Evolutionary conservation across 2,888 invertebrate species (phyloP).

Genomic region (Lathronympha strigana): DNA sequence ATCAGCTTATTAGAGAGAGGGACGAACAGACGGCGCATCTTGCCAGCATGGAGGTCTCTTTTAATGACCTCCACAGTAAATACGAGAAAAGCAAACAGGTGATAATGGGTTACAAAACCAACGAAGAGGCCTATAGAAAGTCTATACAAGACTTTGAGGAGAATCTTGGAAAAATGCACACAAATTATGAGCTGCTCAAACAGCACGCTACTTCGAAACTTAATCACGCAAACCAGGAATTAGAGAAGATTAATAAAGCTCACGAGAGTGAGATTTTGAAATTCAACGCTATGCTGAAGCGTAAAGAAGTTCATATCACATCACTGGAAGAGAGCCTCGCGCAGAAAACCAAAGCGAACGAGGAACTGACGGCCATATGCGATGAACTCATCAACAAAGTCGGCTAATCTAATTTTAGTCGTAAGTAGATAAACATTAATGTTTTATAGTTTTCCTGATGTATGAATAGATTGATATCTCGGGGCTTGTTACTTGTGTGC

Average conservation of each 20-base stretch:
- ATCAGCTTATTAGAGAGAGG: slow-evolving; percentile 82
- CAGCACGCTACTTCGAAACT: slow-evolving; percentile 95
- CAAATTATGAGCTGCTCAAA: slow-evolving; percentile 93
- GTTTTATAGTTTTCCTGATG: slow-evolving; percentile 55
- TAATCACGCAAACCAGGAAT: slow-evolving; percentile 89
- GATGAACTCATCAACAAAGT: slow-evolving; percentile 93
- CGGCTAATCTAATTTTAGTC: slow-evolving; percentile 62
- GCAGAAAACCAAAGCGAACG: slow-evolving; percentile 95
- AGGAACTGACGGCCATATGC: slow-evolving; percentile 94
- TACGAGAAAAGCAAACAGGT: slow-evolving; percentile 87
- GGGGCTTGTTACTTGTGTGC: slow-evolving; percentile 63
- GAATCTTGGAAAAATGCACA: slow-evolving; percentile 89
- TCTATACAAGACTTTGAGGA: slow-evolving; percentile 88
- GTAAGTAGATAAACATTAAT: slow-evolving; percentile 55
- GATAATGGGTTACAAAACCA: slow-evolving; percentile 80
- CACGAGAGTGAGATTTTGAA: slow-evolving; percentile 93
- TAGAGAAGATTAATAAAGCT: slow-evolving; percentile 88
- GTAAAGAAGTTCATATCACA: slow-evolving; percentile 92
- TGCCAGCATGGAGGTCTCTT: slow-evolving; percentile 85
- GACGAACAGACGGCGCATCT: slow-evolving; percentile 86
- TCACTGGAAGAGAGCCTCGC: slow-evolving; percentile 92
- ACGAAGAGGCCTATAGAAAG: slow-evolving; percentile 88
- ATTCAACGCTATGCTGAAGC: slow-evolving; percentile 93
- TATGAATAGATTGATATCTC: slow-evolving; percentile 54
- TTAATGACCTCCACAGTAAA: slow-evolving; percentile 86